Evolutionary conservation across 2,888 invertebrate species (phyloP).

Genomic region (Muscina levida): DNA sequence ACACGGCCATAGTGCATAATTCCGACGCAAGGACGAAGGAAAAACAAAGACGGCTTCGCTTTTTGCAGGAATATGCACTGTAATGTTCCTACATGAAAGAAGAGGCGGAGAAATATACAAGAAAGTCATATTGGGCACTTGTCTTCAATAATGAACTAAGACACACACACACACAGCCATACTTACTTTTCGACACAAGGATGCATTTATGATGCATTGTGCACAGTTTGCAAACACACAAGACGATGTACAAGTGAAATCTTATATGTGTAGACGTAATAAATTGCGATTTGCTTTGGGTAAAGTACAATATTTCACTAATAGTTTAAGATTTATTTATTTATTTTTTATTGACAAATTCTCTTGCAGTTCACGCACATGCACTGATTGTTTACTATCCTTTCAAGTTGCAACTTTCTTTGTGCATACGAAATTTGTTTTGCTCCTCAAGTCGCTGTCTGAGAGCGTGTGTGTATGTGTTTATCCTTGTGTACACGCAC

Average conservation of each 20-base stretch:
- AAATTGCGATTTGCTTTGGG: constrained; percentile 61
- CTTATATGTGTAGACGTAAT: constrained; percentile 12
- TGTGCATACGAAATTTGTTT: constrained; percentile 47
- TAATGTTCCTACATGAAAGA: constrained; percentile 26
- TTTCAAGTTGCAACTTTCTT: constrained; percentile 59
- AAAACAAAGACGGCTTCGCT: constrained; percentile 28
- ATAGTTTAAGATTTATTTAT: constrained; percentile 51
- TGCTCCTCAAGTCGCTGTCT: neutral
- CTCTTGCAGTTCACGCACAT: constrained; percentile 10
- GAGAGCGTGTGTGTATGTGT: neutral
- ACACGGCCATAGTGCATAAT: constrained; percentile 17
- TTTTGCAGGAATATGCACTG: constrained; percentile 28
- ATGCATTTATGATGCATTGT: neutral
- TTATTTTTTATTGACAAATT: constrained; percentile 49
- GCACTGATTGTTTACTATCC: constrained; percentile 52
- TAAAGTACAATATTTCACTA: constrained; percentile 54
- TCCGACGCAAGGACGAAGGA: constrained; percentile 30
- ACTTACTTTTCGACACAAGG: constrained; percentile 23
- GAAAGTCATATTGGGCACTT: constrained; percentile 44
- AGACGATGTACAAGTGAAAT: neutral
- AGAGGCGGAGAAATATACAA: neutral
- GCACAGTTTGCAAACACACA: neutral
- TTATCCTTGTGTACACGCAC: constrained; percentile 1
- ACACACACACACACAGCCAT: constrained; percentile 27
- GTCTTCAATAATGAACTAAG: constrained; percentile 39